phyloP scores from a whole-genome alignment of 2,113 vertebrate species.

The Colossoma macropomum region DNA sequence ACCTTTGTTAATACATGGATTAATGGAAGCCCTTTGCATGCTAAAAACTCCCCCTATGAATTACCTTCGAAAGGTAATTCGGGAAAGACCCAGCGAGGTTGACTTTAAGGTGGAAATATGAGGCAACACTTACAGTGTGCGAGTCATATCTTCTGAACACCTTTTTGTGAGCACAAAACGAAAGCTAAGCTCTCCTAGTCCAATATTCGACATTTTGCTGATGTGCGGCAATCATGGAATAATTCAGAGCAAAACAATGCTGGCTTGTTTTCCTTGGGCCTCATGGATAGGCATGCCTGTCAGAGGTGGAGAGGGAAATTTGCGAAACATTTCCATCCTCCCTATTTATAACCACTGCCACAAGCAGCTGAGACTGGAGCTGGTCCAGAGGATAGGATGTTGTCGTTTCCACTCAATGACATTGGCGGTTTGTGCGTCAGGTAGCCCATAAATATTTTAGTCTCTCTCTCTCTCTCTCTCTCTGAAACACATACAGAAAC shows the following conservation, averaged over 20 bases:
- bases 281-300: constrained; percentile 10
- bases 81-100: background rate
- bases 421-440: constrained; percentile 52
- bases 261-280: constrained; percentile 20
- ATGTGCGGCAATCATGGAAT: background rate
- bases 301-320: constrained; percentile 19
- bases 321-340: constrained; percentile 39
- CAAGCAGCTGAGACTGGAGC: constrained; percentile 7
- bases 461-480: background rate
- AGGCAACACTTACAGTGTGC: constrained; percentile 7
- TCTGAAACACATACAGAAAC: constrained; percentile 4
- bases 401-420: constrained; percentile 45
- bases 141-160: background rate
- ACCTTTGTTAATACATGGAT: background rate
- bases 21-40: background rate
- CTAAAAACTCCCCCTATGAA: background rate
- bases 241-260: constrained; percentile 29
- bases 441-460: constrained; percentile 56
- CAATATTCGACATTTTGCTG: background rate
- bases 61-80: background rate
- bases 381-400: constrained; percentile 34
- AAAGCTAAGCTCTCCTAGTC: background rate
- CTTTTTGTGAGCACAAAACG: background rate
- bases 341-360: constrained; percentile 45
- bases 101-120: background rate